A percentile compares a stretch with the other conserved stretches of the same genome.
phyloP scores from a whole-genome alignment of 1,140 invertebrate species.

The Holotrichia oblita region DNA sequence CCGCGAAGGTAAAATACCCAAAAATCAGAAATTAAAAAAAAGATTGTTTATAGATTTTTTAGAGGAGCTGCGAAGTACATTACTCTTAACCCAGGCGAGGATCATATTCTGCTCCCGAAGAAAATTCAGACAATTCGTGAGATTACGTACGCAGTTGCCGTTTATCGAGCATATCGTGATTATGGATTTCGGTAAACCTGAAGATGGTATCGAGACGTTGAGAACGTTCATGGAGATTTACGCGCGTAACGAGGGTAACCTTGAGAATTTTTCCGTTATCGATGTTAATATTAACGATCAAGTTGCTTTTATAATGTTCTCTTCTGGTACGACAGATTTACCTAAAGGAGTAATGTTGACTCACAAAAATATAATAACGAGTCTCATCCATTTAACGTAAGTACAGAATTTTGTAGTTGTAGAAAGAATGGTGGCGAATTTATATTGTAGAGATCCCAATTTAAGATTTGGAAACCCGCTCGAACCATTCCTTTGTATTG shows the following conservation, averaged over 20 bases:
- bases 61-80: conserved; percentile 63
- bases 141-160: conserved; percentile 43
- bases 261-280: conserved; percentile 40
- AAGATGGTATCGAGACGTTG: neutral
- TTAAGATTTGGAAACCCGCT: neutral
- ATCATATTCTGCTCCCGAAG: conserved; percentile 60
- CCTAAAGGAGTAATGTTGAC: no score
- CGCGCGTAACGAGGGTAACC: neutral
- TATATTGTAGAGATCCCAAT: conserved; percentile 8
- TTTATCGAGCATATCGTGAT: conserved; percentile 49
- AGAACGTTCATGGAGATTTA: conserved; percentile 17
- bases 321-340: conserved; percentile 78
- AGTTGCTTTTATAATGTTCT: conserved; percentile 61
- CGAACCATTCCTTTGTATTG: neutral
- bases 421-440: neutral
- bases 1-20: neutral
- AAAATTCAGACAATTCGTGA: conserved; percentile 46
- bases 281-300: conserved; percentile 48
- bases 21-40: neutral
- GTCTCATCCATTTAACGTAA: neutral
- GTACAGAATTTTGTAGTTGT: neutral
- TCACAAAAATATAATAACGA: conserved; percentile 58
- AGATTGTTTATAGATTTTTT: neutral
- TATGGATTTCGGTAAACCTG: conserved; percentile 40
- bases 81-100: conserved; percentile 64